Percentiles rank a stretch among this genome's conserved stretches.
These are phyloP conservation scores for Drosophila nasuta DNA, from an alignment of 1,140 invertebrate species.

Conservation along the genomic window DNA sequence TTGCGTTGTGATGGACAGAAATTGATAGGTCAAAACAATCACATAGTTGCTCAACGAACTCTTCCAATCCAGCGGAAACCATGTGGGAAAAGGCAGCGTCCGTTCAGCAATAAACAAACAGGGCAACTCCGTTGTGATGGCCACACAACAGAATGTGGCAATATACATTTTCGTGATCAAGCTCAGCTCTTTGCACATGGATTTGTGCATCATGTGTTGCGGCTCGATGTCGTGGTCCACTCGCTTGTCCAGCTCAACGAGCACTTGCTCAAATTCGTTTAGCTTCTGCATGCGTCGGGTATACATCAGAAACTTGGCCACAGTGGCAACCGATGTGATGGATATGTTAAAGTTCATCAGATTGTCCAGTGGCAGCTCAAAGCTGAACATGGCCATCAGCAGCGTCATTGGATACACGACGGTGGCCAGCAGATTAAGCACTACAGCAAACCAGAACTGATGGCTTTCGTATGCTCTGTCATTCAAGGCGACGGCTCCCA, in stretches of 20 bases:
- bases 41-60: conserved; percentile 35
- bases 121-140: conserved; percentile 15
- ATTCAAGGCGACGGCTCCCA: conserved; percentile 50
- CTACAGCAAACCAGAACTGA: conserved; percentile 19
- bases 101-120: conserved; percentile 40
- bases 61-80: conserved; percentile 73
- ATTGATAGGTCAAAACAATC: conserved; percentile 48
- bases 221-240: conserved; percentile 2
- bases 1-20: conserved; percentile 35
- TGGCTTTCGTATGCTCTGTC: conserved; percentile 2
- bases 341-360: conserved; percentile 55
- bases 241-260: conserved; percentile 50
- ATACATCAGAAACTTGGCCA: conserved; percentile 54
- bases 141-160: conserved; percentile 3
- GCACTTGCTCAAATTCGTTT: conserved; percentile 26
- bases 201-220: conserved; percentile 18
- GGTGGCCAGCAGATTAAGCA: conserved; percentile 38
- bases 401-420: conserved; percentile 37
- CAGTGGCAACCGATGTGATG: conserved; percentile 44
- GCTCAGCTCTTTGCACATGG: conserved; percentile 19
- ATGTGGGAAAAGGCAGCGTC: conserved; percentile 53
- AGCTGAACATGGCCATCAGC: conserved; percentile 25
- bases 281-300: conserved; percentile 32
- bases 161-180: conserved; percentile 45
- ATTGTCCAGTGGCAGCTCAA: conserved; percentile 50